These are phyloP conservation scores for Hipparchia sbordonii DNA, from an alignment of 2,888 invertebrate genomes.

Conservation along the genomic window DNA sequence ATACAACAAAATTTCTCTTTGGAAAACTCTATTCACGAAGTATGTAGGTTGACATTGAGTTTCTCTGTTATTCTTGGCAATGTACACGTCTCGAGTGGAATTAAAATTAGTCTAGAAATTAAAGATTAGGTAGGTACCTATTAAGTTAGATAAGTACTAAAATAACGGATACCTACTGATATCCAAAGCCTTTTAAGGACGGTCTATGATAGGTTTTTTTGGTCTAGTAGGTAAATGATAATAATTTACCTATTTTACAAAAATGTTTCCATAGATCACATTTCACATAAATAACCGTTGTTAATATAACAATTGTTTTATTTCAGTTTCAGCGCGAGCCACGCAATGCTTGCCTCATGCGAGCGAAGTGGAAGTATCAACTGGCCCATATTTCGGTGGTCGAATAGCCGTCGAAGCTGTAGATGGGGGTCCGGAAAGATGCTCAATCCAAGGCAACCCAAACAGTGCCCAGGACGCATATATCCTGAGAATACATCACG, in stretches of 20 bases:
- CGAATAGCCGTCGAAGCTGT: conserved; percentile 89
- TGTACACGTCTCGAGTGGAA: not conserved
- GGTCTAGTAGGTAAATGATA: too few species aligned
- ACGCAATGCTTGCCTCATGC: conserved; percentile 91
- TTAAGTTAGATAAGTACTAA: too few species aligned
- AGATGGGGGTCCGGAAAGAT: conserved; percentile 86
- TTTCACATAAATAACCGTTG: not conserved
- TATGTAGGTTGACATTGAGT: not conserved
- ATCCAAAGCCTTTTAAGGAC: not conserved
- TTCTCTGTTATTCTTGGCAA: not conserved
- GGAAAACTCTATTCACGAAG: not conserved
- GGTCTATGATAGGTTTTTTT: too few species aligned
- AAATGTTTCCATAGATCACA: not conserved
- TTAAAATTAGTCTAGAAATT: conserved; percentile 2
- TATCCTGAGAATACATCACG: conserved; percentile 88
- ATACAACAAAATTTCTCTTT: conserved; percentile 9
- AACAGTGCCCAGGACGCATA: conserved; percentile 88
- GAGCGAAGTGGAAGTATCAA: conserved; percentile 92
- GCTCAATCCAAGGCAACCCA: conserved; percentile 89
- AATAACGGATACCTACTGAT: too few species aligned
- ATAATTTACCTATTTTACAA: too few species aligned
- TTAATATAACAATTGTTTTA: not conserved
- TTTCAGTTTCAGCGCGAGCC: conserved; percentile 89
- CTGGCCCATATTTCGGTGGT: conserved; percentile 91
- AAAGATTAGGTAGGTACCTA: too few species aligned